Conservation (phyloP, 2,797 vertebrate genomes). For the Ptychobarbus kaznakovi region DNA sequence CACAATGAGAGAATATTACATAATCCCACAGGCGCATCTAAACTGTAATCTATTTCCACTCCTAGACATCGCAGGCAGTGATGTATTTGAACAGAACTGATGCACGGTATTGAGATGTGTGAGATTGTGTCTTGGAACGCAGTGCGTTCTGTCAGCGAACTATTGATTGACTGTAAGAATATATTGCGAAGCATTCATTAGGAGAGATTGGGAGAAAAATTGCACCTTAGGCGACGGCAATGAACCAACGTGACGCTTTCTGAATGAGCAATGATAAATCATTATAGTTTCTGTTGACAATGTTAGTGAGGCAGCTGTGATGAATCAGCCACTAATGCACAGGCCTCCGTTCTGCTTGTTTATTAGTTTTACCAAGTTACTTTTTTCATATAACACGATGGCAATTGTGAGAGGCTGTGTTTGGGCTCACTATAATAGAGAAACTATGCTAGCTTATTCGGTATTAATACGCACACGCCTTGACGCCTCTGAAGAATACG, state of each 20-base stretch:
- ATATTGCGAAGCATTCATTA: not conserved
- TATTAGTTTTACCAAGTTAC: constrained; percentile 5
- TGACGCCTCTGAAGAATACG: constrained; percentile 5
- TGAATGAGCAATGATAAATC: constrained; percentile 21
- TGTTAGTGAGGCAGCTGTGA: constrained; percentile 15
- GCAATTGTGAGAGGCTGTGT: not conserved
- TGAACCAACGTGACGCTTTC: constrained; percentile 23
- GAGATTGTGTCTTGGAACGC: not conserved
- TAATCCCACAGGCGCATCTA: constrained; percentile 39
- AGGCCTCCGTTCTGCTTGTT: constrained; percentile 21
- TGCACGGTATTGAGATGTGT: constrained; percentile 25
- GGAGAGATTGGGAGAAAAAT: constrained; percentile 3
- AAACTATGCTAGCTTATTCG: not conserved
- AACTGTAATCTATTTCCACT: constrained; percentile 24
- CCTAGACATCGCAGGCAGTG: constrained; percentile 10
- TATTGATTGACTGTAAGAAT: constrained; percentile 48
- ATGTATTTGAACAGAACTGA: constrained; percentile 27
- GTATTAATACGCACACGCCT: constrained; percentile 12
- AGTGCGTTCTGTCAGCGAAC: constrained; percentile 21
- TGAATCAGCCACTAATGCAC: constrained; percentile 4
- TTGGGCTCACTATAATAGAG: not conserved
- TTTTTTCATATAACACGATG: not conserved
- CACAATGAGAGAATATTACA: constrained; percentile 27
- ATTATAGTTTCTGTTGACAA: constrained; percentile 13
- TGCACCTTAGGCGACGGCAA: constrained; percentile 14